Base-by-base conservation (phyloP, 2,113 vertebrate species). In the Colossoma macropomum region DNA sequence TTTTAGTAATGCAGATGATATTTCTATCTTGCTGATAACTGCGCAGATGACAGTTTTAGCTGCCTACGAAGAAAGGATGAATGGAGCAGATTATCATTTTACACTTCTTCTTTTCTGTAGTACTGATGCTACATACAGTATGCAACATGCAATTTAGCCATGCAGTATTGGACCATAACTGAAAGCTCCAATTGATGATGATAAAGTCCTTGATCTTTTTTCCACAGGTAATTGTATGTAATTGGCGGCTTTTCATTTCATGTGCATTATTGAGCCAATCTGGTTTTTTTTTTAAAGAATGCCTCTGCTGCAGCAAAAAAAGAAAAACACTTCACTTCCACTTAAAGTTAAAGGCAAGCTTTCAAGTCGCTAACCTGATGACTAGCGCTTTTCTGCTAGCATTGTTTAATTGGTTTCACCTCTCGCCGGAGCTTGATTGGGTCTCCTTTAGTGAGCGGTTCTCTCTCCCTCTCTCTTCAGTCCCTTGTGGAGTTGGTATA, bases 331-430 rank as follows among this genome's bases (percentile, higher is more conserved):
- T 82, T 87, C 82, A 75, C 56, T 75, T 79, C 41, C 83, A 85
- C 52, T 87, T 77, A 80, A 32, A 87, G 66, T 87, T 77, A 83
- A 34, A 87, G 66, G 56, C 23, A 75, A 7, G 50, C 69, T 84
- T 75, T 75, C 62, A 70, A 81, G 74, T 70, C 69, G 69, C 60
- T 73, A 52, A 87, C 76, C 83, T 86, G 79, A 75, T 54, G 77
- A 85, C 88, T 86, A 85, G 88, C 86, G 77, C 76, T 87, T 89
- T 87, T 90, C 87, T 85, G 87, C 86, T 89, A 93, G 87, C 84
- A 77, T 83, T 81, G 80, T 89, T 93, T 93, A 92, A 94, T 94
- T 93, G 91, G 90, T 92, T 93, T 90, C 91, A 92, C 86, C 90
- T 91, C 92, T 91, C 85, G 65, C 89, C 89, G 90, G 91, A 83